These are phyloP conservation scores for Spodoptera frugiperda DNA, from an alignment of 1,140 invertebrate genomes.

Conservation along the genomic window DNA sequence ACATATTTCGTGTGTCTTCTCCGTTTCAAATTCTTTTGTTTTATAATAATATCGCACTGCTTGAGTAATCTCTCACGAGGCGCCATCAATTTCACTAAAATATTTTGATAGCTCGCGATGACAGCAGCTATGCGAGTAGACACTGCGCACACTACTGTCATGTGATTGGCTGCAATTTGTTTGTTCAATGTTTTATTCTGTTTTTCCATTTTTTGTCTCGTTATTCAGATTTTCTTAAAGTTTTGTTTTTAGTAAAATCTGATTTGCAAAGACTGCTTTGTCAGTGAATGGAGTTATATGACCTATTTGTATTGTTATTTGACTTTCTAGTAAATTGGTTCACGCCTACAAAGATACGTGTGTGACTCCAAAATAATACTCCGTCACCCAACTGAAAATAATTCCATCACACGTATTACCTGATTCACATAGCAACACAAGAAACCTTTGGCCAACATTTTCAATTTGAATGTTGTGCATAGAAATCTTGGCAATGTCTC, in stretches of 20 bases:
- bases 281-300: too few species aligned
- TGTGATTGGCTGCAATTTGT: background rate
- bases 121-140: background rate
- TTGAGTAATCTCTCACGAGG: slow-evolving; percentile 34
- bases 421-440: background rate
- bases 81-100: slow-evolving; percentile 30
- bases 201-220: background rate
- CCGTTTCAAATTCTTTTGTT: slow-evolving; percentile 74
- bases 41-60: slow-evolving; percentile 51
- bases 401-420: background rate
- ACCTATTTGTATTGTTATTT: too few species aligned
- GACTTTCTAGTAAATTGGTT: too few species aligned
- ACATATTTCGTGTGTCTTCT: slow-evolving; percentile 81
- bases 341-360: too few species aligned
- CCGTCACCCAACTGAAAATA: background rate
- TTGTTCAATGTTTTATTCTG: background rate
- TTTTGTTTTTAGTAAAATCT: background rate
- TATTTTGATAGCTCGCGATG: slow-evolving; percentile 39
- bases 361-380: background rate
- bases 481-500: slow-evolving; percentile 26
- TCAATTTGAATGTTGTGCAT: background rate
- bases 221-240: too few species aligned
- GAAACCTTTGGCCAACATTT: background rate
- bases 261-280: too few species aligned
- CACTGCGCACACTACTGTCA: slow-evolving; percentile 7